Evolutionary conservation across 1,140 invertebrate species (phyloP), one percentile per base, ranked within the genome.

Genomic region (Chlorops oryzae): DNA sequence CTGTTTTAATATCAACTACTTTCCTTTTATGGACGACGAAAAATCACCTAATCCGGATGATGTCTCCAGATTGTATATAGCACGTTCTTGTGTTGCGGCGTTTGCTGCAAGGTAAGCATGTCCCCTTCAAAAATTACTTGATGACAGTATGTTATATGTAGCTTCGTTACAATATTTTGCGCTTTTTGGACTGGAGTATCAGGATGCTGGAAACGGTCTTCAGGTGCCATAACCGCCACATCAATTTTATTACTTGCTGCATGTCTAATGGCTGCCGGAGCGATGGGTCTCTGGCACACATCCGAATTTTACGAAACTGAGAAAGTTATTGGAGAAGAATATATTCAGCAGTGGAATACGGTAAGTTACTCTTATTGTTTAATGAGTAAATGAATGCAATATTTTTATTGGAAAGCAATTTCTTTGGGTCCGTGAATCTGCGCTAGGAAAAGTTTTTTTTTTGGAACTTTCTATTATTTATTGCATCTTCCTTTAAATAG

Each of bases 291-390:
- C 23, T 96, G 91, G 91, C 92, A 95, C 70, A 92, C 89, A 24
- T 91, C 94, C 18, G 92, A 95, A 72, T 95, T 93, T 73, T 95
- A 92, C 63, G 92, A 96, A 72, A 91, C 90, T 70, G 90, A 94
- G 73, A 92, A 91, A 73, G 82, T 92, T 23, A 88, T 92, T 43
- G 90, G 88, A 28, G 87, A 92, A 63, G 87, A 91, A 62, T 90
- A 84, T 65, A 93, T 89, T 66, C 89, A 92, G 73, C 86, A 90
- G 65, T 96, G 92, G 91, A 90, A 82, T 71, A 85, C 84, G 73
- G 90, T 95, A 82, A 85, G 81, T 81, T n/a, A n/a, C n/a, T n/a
- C n/a, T n/a, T n/a, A n/a, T n/a, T n/a, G n/a, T n/a, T n/a, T n/a
- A n/a, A n/a, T n/a, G n/a, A n/a, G n/a, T n/a, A n/a, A n/a, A n/a